Percentiles rank a stretch among this genome's conserved stretches.
Conservation (phyloP, 2,113 vertebrate species). For the Circaetus gallicus region DNA sequence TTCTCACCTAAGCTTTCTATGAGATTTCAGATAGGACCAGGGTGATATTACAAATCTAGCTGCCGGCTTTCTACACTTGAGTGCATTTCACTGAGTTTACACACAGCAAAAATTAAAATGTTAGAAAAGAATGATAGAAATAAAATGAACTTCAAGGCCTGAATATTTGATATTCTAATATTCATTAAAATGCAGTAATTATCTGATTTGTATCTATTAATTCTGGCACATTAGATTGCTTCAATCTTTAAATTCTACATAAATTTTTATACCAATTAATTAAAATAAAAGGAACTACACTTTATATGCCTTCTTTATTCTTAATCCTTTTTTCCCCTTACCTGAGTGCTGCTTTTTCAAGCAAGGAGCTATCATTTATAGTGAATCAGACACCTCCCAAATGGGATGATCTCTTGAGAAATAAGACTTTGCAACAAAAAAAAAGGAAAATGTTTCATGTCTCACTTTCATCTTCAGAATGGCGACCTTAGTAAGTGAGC, state of each 20-base stretch:
- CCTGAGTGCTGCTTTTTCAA: background rate
- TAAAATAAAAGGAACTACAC: background rate
- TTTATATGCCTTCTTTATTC: background rate
- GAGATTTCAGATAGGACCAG: background rate
- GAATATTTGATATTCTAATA: conserved; percentile 5
- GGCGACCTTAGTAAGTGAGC: conserved; percentile 40
- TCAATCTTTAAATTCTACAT: background rate
- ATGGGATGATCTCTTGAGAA: conserved; percentile 35
- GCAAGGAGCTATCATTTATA: background rate
- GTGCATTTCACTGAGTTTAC: background rate
- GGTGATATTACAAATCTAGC: background rate
- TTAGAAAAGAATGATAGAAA: background rate
- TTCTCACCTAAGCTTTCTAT: background rate
- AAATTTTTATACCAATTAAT: conserved; percentile 11
- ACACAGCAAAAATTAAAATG: background rate
- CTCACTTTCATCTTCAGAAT: conserved; percentile 60
- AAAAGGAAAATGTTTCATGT: conserved; percentile 35
- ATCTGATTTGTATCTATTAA: conserved; percentile 52
- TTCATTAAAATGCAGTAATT: conserved; percentile 24
- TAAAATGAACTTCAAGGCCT: background rate
- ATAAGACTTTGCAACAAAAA: background rate
- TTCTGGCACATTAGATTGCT: conserved; percentile 23
- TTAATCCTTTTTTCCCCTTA: background rate
- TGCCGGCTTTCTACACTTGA: background rate
- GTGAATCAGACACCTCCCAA: conserved; percentile 1